Evolutionary conservation across 2,797 vertebrate species (phyloP).

Genomic region (Varecia variegata): DNA sequence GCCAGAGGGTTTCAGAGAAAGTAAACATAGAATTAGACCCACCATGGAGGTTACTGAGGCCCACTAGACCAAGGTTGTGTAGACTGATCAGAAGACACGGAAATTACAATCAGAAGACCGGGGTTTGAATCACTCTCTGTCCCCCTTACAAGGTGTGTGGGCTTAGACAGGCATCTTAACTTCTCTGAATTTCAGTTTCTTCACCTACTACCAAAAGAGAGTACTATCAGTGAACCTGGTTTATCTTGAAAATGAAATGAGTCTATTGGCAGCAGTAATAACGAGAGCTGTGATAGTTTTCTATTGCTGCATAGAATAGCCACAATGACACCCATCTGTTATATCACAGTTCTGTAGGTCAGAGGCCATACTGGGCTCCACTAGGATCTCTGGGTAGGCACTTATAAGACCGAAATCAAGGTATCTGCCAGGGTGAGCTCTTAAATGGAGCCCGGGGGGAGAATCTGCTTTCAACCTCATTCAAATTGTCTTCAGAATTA

Average conservation of each 20-base stretch:
- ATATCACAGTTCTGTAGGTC: fast-evolving
- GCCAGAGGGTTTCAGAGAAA: background rate
- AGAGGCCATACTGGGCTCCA: background rate
- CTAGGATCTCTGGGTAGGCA: too few relatives aligned
- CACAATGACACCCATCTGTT: background rate
- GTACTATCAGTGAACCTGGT: background rate
- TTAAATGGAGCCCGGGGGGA: too few relatives aligned
- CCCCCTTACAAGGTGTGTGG: background rate
- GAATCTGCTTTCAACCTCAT: too few relatives aligned
- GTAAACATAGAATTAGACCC: background rate
- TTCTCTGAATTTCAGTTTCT: background rate
- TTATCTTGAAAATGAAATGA: background rate
- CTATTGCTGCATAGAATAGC: background rate
- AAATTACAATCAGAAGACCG: background rate
- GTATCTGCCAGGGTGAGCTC: too few relatives aligned
- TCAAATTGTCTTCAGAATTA: background rate
- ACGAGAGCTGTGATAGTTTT: background rate
- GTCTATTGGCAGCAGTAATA: background rate
- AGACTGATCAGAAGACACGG: background rate
- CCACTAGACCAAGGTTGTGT: background rate
- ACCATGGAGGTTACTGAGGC: background rate
- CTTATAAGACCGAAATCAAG: too few relatives aligned
- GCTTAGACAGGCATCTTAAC: background rate
- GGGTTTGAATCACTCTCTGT: background rate
- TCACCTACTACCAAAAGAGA: background rate